Conservation (phyloP, 2,888 invertebrate genomes). For the Agrochola litura region DNA sequence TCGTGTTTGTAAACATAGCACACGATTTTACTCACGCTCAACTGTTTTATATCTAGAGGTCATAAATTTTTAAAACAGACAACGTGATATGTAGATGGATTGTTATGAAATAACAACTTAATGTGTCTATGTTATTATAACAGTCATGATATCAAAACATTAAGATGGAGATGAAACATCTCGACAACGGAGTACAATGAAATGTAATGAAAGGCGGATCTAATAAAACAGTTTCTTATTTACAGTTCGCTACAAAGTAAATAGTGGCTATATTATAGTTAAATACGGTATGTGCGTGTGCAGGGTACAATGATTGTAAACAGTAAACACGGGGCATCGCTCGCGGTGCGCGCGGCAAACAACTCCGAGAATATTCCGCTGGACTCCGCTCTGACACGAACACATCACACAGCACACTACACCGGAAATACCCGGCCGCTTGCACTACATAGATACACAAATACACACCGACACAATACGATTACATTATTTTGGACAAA, state of each 20-base stretch:
- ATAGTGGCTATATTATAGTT: slow-evolving; percentile 55
- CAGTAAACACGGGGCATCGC: slow-evolving; percentile 83
- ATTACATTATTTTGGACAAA: slow-evolving; percentile 63
- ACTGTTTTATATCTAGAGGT: slow-evolving; percentile 74
- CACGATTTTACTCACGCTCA: slow-evolving; percentile 74
- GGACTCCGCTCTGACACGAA: slow-evolving; percentile 79
- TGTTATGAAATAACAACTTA: slow-evolving; percentile 59
- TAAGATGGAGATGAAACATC: slow-evolving; percentile 36
- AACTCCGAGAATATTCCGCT: slow-evolving; percentile 85
- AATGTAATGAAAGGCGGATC: slow-evolving; percentile 35
- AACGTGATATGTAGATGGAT: slow-evolving; percentile 48
- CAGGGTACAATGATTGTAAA: slow-evolving; percentile 70
- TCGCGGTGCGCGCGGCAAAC: slow-evolving; percentile 71
- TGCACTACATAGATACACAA: slow-evolving; percentile 73
- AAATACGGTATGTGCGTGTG: slow-evolving; percentile 57
- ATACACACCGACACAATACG: slow-evolving; percentile 57
- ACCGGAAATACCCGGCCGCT: slow-evolving; percentile 81
- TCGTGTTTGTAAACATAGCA: slow-evolving; percentile 84
- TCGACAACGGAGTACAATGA: slow-evolving; percentile 46
- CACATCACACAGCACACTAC: slow-evolving; percentile 70
- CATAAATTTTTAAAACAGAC: slow-evolving; percentile 62
- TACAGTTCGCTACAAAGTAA: slow-evolving; percentile 47
- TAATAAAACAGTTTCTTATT: slow-evolving; percentile 49
- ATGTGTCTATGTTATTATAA: slow-evolving; percentile 50
- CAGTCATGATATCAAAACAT: slow-evolving; percentile 42